phyloP scores from a whole-genome alignment of 92 coral and sea anemone species.

The Zoanthus solanderi region DNA sequence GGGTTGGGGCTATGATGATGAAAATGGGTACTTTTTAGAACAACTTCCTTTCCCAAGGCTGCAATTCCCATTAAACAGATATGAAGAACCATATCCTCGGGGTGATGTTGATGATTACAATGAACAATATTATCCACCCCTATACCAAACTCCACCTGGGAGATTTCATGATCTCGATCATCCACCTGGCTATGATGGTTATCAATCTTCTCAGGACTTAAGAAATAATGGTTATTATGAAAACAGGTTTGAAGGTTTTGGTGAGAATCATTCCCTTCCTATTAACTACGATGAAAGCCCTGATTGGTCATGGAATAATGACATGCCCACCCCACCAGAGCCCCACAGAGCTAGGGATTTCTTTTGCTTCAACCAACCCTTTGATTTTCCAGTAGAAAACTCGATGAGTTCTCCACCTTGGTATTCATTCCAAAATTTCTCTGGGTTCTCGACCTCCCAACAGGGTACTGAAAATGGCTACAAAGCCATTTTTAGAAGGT shows the following conservation, averaged over 20 bases:
- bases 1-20: constrained; percentile 30
- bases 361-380: constrained; percentile 5
- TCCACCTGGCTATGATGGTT: constrained; percentile 27
- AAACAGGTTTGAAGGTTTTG: constrained; percentile 14
- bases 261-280: constrained; percentile 32
- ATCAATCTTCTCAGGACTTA: constrained; percentile 33
- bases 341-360: constrained; percentile 16
- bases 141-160: constrained; percentile 8
- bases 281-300: constrained; percentile 3
- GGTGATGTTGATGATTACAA: constrained; percentile 38
- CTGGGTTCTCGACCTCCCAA: background rate
- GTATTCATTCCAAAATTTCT: background rate
- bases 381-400: background rate
- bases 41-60: constrained; percentile 15
- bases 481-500: constrained; percentile 43
- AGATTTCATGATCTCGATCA: constrained; percentile 17
- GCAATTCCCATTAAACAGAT: constrained; percentile 19
- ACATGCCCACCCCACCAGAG: constrained; percentile 4
- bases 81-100: constrained; percentile 32
- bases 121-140: constrained; percentile 22
- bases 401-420: background rate
- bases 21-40: constrained; percentile 32
- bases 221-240: constrained; percentile 16
- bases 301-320: constrained; percentile 25
- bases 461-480: constrained; percentile 28